Conservation (phyloP, 2,113 vertebrate genomes). For the Elaphurus davidianus region DNA sequence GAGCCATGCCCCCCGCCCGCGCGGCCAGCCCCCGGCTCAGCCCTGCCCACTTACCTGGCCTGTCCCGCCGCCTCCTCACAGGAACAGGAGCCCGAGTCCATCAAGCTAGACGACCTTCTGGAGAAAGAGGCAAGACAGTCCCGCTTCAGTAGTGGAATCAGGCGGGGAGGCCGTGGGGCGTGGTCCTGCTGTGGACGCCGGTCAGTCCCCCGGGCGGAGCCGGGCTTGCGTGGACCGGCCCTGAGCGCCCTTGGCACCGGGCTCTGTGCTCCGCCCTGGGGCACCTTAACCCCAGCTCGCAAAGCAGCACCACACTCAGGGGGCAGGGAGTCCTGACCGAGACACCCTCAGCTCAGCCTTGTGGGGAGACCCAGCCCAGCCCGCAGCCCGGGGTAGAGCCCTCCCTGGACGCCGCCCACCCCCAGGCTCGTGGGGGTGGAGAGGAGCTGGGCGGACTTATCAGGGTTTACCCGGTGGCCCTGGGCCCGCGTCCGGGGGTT, state of each 20-base stretch:
- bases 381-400: background rate
- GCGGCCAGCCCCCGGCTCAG: accelerated
- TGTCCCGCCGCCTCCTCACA: background rate
- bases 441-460: too few relatives aligned
- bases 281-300: background rate
- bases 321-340: background rate
- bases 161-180: background rate
- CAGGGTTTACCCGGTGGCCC: too few relatives aligned
- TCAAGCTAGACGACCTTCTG: background rate
- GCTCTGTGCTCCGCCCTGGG: background rate
- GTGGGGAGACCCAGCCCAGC: background rate
- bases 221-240: accelerated
- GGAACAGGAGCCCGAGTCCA: background rate
- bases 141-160: background rate
- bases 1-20: background rate
- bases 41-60: background rate
- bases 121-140: constrained; percentile 56
- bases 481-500: background rate
- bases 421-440: accelerated
- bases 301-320: background rate
- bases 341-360: background rate
- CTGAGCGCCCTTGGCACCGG: background rate
- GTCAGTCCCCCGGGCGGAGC: accelerated
- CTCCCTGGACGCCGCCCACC: accelerated
- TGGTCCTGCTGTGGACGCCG: accelerated